Evolutionary conservation across 2,888 invertebrate species (phyloP).

Genomic region (Ceriagrion tenellum): DNA sequence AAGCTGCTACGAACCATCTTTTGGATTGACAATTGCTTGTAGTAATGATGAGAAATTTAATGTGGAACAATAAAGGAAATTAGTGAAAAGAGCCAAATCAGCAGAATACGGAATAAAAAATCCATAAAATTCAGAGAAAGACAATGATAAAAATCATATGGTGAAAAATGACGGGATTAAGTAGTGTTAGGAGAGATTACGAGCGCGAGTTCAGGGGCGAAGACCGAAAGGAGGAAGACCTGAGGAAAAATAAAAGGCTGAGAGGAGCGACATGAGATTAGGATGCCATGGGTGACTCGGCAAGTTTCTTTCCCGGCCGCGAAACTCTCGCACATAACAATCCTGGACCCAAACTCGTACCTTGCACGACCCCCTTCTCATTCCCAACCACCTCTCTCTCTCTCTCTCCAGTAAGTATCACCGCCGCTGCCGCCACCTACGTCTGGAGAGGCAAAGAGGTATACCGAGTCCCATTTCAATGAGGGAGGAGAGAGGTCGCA

Average conservation of each 20-base stretch:
- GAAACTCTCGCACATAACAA: not conserved
- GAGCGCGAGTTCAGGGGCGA: not conserved
- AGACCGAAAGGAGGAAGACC: not conserved
- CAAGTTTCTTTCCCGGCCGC: not conserved
- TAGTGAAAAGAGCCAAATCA: not conserved
- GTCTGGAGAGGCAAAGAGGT: not conserved
- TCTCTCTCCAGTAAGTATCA: not conserved
- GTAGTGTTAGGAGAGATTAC: not conserved
- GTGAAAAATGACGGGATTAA: not conserved
- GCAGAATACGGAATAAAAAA: not conserved
- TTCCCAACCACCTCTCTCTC: not conserved
- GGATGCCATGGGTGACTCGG: not conserved
- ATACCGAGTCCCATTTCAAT: slow-evolving; percentile 50
- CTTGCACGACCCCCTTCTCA: not conserved
- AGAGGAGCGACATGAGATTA: not conserved
- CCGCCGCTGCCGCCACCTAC: not conserved
- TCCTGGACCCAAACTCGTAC: not conserved
- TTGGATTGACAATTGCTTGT: too few species aligned
- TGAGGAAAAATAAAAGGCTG: not conserved
- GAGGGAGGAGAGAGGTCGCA: not conserved
- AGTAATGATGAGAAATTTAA: not conserved
- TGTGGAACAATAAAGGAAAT: not conserved
- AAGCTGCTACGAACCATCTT: too few species aligned
- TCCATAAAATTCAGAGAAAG: not conserved
- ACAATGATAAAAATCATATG: not conserved